phyloP scores from a whole-genome alignment of 1,140 invertebrate genomes.

The silkworm (Bombyx mori) region ASM3026992v2 NC_085126.1:2167001-2167500 shows the following conservation, averaged over 20 bases:
- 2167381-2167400: not conserved
- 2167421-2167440: too few relatives aligned
- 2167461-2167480: too few relatives aligned
- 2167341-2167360: slow-evolving; percentile 64
- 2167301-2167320: slow-evolving; percentile 53
- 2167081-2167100: too few relatives aligned
- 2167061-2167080: too few relatives aligned
- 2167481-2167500: too few relatives aligned
- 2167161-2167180: slow-evolving; percentile 42
- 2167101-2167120: too few relatives aligned
- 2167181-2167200: slow-evolving; percentile 50
- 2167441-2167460: too few relatives aligned
- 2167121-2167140: too few relatives aligned
- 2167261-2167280: slow-evolving; percentile 56
- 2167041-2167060: too few relatives aligned
- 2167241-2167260: slow-evolving; percentile 31
- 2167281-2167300: slow-evolving; percentile 44
- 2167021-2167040: too few relatives aligned
- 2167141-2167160: not conserved
- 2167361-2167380: slow-evolving; percentile 38
- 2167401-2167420: not conserved
- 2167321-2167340: slow-evolving; percentile 55
- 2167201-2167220: slow-evolving; percentile 52
- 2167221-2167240: slow-evolving; percentile 58
- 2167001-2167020: too few relatives aligned